Evolutionary conservation across 2,797 vertebrate genomes (phyloP), one percentile per base, ranked within the genome.

Genomic region (Premnoplex brunnescens): DNA sequence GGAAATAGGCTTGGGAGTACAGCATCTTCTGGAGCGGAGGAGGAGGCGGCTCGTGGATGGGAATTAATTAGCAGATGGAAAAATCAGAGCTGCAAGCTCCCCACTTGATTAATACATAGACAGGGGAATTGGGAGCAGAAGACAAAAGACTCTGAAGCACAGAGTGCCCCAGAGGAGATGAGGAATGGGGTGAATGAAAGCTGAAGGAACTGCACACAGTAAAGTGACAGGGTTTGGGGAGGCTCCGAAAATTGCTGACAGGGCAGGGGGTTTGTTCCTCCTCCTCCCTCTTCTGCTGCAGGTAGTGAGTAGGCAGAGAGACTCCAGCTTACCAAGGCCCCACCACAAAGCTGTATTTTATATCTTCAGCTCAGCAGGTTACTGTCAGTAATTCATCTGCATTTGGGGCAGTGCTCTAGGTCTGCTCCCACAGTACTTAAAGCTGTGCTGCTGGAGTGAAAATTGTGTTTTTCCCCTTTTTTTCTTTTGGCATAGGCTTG

Each of bases 401-500:
- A 27, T 58, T 72, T 64, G n/a, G 60, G 68, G 86, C 59, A 81
- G 14, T n/a, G 21, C 26, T 2, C 43, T 83, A 27, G 36, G 21
- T 64, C 49, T 92, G 91, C 94, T 94, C 62, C 71, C 82, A 39
- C 86, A 91, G 34, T 59, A 23, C 69, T 91, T 63, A 19, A 76
- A 76, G 66, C 89, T 71, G 44, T 58, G 36, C 86, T 91, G 56
- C 64, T 91, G 56, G 58, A 90, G 71, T 90, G 83, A 88, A 86
- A 93, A 80, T 63, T 82, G 77, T 93, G 78, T 67, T 94, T 96
- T 97, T 88, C 80, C 9, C 59, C 30, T 52, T 85, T 85, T 89
- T 58, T 93, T 56, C 28, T 79, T 84, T 71, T 97, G 95, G 94
- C 96, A 59, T 49, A 41, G 76, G 26, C 87, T 90, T 85, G 96